Base-by-base conservation (phyloP, 2,113 vertebrate genomes). In the Ceuthmochares aereus region DNA sequence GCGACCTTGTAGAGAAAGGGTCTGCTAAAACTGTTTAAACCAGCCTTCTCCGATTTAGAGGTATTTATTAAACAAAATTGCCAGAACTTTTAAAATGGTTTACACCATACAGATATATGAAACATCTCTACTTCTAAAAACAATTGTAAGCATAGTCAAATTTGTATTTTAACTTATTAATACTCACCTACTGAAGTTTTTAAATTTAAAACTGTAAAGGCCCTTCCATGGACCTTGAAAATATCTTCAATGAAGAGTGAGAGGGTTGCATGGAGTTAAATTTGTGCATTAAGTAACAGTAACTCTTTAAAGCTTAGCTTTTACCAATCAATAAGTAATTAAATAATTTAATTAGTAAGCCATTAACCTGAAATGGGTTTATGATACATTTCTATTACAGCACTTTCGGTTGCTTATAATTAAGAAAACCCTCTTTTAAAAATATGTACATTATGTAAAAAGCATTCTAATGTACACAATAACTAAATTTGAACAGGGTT, bases 291-390 rank as follows among this genome's bases (percentile, higher is more conserved):
- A 90, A 94, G 75, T 84, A 92, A 81, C 76, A 62, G 60, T 59
- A 70, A 95, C 49, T 90, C 62, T 70, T 69, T 51, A 76, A 93
- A 94, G 76, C 78, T 78, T 91, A 85, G 81, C 88, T 96, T 88
- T 88, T 90, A 87, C 58, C 74, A 91, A 95, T 96, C 96, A 91
- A 96, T 93, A 96, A 87, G 83, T 84, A 95, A 95, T 96, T 90
- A 95, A 96, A 79, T 95, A 92, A 96, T 84, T 93, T 78, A 78
- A 95, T 96, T 96, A 95, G 69, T 14, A 78, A 88, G 43, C 92
- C 93, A 89, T 97, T 94, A 92, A 94, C 95, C 76, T 23, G 27
- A 78, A 95, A 95, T 45, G 47, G 51, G 4, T 77, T 95, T 94
- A 74, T 77, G 77, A 84, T 93, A 64, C n/a, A 42, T 92, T 92